phyloP scores from a whole-genome alignment of 2,113 vertebrate species.

The Leptocoma aspasia region DNA sequence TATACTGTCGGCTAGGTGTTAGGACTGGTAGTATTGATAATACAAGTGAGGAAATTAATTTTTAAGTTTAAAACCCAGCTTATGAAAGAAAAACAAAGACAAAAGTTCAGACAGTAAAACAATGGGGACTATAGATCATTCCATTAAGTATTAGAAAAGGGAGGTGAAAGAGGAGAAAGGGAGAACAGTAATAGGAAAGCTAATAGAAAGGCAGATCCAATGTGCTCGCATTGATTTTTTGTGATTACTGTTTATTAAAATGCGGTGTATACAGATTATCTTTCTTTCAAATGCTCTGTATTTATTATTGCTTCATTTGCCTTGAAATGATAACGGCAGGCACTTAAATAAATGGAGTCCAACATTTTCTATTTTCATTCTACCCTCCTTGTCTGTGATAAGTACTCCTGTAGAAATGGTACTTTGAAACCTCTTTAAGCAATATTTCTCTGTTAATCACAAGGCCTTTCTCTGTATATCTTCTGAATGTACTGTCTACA shows the following conservation, averaged over 20 bases:
- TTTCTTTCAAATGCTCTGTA: constrained; percentile 60
- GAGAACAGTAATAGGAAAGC: constrained; percentile 36
- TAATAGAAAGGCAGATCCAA: constrained; percentile 30
- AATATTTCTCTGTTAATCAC: constrained; percentile 32
- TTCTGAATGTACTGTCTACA: background rate
- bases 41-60: background rate
- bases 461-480: background rate
- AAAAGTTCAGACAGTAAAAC: background rate
- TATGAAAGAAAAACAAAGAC: constrained; percentile 47
- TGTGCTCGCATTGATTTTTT: constrained; percentile 47
- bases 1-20: background rate
- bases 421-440: constrained; percentile 25
- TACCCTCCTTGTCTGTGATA: background rate
- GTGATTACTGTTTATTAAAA: constrained; percentile 60
- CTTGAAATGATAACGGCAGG: constrained; percentile 53
- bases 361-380: constrained; percentile 8
- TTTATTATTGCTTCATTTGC: constrained; percentile 59
- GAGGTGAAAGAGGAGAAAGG: constrained; percentile 1
- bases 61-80: background rate
- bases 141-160: background rate
- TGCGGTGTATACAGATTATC: constrained; percentile 15
- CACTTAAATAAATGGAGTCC: constrained; percentile 55
- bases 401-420: background rate
- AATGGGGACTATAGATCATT: background rate
- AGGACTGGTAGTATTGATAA: background rate